A percentile compares a stretch with the other conserved stretches of the same genome.
phyloP scores from a whole-genome alignment of 2,113 vertebrate genomes.

The Siphamia tubifer region DNA sequence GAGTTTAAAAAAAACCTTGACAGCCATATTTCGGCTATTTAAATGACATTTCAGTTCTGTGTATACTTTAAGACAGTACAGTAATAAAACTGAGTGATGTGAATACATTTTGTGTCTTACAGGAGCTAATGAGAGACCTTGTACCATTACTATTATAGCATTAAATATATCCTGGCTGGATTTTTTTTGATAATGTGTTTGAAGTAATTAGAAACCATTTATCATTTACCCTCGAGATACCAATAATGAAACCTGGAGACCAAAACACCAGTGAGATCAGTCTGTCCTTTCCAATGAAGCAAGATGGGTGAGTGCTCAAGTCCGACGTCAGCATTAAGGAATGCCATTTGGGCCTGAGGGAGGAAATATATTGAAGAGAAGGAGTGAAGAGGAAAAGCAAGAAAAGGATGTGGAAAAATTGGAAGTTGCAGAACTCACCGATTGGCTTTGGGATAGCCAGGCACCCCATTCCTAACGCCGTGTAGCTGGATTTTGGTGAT shows the following conservation, averaged over 20 bases:
- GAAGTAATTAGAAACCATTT: neutral
- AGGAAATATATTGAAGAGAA: neutral
- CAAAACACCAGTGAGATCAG: slow-evolving; percentile 11
- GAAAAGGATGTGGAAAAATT: neutral
- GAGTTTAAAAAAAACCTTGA: too few species aligned
- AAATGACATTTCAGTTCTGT: too few species aligned
- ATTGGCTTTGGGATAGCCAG: neutral
- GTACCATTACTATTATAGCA: too few species aligned
- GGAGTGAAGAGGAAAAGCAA: neutral
- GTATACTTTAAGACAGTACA: too few species aligned
- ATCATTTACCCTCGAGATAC: slow-evolving; percentile 51
- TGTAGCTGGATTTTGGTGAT: slow-evolving; percentile 43
- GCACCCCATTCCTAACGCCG: slow-evolving; percentile 9
- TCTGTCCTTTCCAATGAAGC: slow-evolving; percentile 1
- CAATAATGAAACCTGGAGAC: slow-evolving; percentile 17
- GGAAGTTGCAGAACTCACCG: neutral
- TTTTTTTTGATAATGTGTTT: too few species aligned
- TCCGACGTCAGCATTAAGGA: slow-evolving; percentile 43
- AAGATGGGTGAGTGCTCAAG: accelerated
- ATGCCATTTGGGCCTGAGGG: slow-evolving; percentile 38
- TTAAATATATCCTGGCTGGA: too few species aligned
- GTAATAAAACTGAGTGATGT: too few species aligned
- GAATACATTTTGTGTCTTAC: too few species aligned
- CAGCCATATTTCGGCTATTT: too few species aligned
- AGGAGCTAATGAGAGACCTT: too few species aligned